Evolutionary conservation across 2,113 vertebrate species (phyloP).

Genomic region (Aramus guarauna): DNA sequence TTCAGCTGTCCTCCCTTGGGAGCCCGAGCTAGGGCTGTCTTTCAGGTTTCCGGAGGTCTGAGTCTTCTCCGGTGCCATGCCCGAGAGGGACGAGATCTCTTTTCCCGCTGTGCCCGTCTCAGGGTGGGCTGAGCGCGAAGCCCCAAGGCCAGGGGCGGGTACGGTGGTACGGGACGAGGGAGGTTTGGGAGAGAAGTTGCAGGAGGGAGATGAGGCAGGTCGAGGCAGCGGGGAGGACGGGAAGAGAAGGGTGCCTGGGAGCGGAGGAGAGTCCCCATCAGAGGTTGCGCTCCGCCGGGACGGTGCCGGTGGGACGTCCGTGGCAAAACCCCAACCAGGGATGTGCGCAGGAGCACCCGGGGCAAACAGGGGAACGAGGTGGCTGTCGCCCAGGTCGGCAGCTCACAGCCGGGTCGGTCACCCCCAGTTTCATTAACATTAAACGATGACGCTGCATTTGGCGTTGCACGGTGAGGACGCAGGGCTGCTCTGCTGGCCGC

Average conservation of each 20-base stretch:
- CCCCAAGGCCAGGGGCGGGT: background rate
- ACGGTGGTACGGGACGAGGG: background rate
- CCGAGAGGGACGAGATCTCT: background rate
- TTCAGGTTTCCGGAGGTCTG: background rate
- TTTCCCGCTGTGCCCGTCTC: background rate
- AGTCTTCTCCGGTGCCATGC: background rate
- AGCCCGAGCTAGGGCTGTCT: background rate
- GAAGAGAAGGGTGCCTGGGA: background rate
- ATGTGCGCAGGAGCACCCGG: background rate
- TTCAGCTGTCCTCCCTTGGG: background rate
- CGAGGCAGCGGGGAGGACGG: background rate
- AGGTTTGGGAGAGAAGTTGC: background rate
- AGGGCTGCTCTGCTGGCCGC: background rate
- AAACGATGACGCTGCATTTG: background rate
- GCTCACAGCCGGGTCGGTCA: background rate
- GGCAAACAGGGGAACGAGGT: background rate
- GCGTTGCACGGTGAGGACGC: background rate
- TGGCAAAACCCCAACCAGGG: background rate
- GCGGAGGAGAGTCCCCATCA: background rate
- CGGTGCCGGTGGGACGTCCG: fast-evolving
- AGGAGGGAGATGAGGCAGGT: background rate
- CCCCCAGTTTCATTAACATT: background rate
- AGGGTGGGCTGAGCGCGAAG: background rate
- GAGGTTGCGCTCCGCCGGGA: background rate
- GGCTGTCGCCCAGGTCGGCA: background rate